Base-by-base conservation (phyloP, 1,140 invertebrate species). In the Drosophila virilis region DNA sequence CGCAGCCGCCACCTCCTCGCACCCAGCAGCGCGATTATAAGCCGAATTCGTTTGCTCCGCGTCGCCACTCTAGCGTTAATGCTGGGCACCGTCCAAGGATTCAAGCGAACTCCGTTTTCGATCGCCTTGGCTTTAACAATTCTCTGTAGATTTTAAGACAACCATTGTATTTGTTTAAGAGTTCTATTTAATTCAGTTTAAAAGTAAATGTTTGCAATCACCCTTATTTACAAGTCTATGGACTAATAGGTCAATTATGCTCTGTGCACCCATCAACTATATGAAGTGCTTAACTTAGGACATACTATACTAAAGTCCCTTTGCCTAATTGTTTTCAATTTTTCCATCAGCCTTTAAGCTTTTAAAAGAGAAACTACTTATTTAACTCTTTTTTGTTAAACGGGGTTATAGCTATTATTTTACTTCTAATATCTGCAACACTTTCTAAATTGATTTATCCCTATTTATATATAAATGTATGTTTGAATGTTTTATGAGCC, bases 111-210 rank as follows among this genome's bases (percentile, higher is more conserved):
- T 91, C 89, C 10, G 91, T 92, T 12, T 92, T 92, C 37, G 84
- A 92, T 64, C 82, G 91, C n/a, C 64, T 92, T 32, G 91, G 91
- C 12, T 90, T 91, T 45, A 90, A 90, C 58, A 91, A 83, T 35
- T 88, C 80, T 28, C 59, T 88, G 38, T 88, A 80, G 52, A 77
- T 42, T 62, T 35, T 72, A 65, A 69, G 50, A 35, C 17, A 42
- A 46, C 28, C 15, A 12, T 46, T 51, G 22, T 51, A 74, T 60
- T 75, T 65, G 15, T 71, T 48, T 62, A 72, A 78, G 66, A 69
- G 67, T 67, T 64, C 50, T 52, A 46, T 61, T 55, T 72, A 51
- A 60, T 61, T 73, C 66, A 45, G 50, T 67, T 80, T 73, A 38
- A 42, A 50, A 82, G 50, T 76, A 76, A 73, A 72, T 60, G 54